Conservation (phyloP, 2,113 vertebrate genomes). For the Brachyhypopomus occidentalis region DNA sequence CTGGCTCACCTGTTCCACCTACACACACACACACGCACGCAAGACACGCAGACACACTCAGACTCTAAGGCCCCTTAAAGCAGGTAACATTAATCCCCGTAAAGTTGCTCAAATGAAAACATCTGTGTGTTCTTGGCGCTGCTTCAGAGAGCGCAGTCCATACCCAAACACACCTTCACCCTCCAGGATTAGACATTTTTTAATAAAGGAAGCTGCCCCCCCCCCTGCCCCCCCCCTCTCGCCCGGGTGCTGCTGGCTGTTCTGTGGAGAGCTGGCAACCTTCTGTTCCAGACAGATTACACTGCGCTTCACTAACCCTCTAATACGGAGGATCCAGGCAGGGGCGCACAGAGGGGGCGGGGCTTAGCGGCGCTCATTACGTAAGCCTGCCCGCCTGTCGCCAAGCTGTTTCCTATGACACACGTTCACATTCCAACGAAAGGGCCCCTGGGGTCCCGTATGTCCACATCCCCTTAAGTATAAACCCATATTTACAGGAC, state of each 20-base stretch:
- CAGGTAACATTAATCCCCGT: no score
- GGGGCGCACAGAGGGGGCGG: no score
- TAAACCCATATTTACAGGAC: neutral
- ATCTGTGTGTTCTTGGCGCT: no score
- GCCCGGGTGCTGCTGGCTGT: neutral
- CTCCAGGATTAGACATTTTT: neutral
- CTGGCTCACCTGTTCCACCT: constrained; percentile 98
- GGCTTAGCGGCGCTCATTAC: neutral
- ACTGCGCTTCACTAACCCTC: neutral
- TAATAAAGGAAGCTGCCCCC: neutral
- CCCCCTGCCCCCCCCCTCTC: no score
- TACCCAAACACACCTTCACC: no score
- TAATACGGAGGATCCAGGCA: neutral
- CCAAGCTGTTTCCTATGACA: neutral
- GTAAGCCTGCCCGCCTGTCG: neutral
- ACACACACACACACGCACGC: constrained; percentile 33
- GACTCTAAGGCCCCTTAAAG: no score
- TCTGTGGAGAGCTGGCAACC: neutral
- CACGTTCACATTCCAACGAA: neutral
- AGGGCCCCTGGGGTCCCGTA: neutral
- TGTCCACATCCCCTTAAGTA: neutral
- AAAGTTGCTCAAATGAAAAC: no score
- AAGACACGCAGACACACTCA: neutral
- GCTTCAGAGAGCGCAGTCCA: no score
- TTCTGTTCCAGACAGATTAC: constrained; percentile 7